Conservation (phyloP, 2,797 vertebrate genomes). For the Coranthus polyacanthus region DNA sequence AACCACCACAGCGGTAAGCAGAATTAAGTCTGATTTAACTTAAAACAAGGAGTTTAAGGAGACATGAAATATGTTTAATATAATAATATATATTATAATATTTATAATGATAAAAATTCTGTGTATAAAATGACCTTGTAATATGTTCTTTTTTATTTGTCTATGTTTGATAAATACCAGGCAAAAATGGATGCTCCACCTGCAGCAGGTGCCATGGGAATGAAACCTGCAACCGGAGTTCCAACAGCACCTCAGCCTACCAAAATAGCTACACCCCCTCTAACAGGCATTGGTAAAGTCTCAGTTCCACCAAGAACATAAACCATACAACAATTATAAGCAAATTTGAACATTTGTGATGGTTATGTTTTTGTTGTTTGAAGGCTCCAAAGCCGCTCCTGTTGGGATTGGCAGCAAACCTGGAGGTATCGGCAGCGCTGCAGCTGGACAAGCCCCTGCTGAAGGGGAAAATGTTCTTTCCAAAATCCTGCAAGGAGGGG, state of each 20-base stretch:
- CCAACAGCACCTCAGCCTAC: slow-evolving; percentile 80
- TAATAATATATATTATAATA: too few relatives aligned
- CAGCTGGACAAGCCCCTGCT: slow-evolving; percentile 83
- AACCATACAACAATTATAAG: not conserved
- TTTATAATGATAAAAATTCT: not conserved
- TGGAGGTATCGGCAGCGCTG: slow-evolving; percentile 84
- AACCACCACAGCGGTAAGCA: slow-evolving; percentile 85
- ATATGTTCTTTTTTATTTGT: slow-evolving; percentile 10
- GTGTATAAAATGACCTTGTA: too few relatives aligned
- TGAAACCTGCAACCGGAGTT: slow-evolving; percentile 81
- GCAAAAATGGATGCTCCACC: slow-evolving; percentile 86
- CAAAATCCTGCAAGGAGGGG: slow-evolving; percentile 96
- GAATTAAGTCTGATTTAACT: slow-evolving; percentile 4
- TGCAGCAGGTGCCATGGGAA: slow-evolving; percentile 69
- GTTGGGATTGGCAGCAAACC: slow-evolving; percentile 88
- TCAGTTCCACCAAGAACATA: not conserved
- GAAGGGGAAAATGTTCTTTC: slow-evolving; percentile 95
- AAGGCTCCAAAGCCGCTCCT: slow-evolving; percentile 89
- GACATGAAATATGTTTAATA: too few relatives aligned
- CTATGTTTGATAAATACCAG: slow-evolving; percentile 73
- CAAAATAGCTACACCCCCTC: slow-evolving; percentile 85
- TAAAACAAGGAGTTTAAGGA: too few relatives aligned
- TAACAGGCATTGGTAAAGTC: slow-evolving; percentile 89
- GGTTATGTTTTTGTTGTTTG: slow-evolving; percentile 29
- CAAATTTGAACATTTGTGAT: slow-evolving; percentile 6